Evolutionary conservation across 2,113 vertebrate species (phyloP), one percentile per base, ranked within the genome.

Genomic region (Mixornis gularis): DNA sequence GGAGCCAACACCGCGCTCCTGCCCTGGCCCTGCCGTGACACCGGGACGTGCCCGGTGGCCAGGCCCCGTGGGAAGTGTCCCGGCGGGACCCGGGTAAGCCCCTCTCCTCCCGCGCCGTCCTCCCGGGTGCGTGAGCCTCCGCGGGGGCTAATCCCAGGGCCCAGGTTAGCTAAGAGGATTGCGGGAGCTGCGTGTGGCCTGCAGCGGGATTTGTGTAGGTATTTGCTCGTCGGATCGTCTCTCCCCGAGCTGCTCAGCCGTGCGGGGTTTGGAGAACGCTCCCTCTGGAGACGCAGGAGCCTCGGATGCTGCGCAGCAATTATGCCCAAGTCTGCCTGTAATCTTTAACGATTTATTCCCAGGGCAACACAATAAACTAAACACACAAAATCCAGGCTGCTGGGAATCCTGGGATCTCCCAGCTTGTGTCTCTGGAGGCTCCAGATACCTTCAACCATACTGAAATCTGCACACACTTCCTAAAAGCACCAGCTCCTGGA

Each of bases 321-420:
- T 94, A 92, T 79, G 77, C 89, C 86, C 92, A 5, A 89, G 65
- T 85, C 91, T 87, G 86, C 41, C 80, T 83, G 86, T 71, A 83
- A 81, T 94, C 92, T 72, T 89, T 24, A 94, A 92, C 38, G 92
- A 87, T 92, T 93, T 90, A 96, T 96, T 95, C 96, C 96, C 92
- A 94, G 95, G 92, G 94, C 83, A 79, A 82, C 92, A 76, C 89
- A 87, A 96, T 95, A 86, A 95, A 89, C 95, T 96, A 95, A 96
- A 96, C 94, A 93, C 92, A 96, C 94, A 95, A 89, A 93, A 95
- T 74, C 89, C 10, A 19, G 83, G 95, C 92, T 92, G 83, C 70
- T 93, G 95, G 90, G 96, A 93, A 78, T 41, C 69, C 84, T 81
- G 80, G 89, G 62, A 93, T 94, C 96, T 90, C 86, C 91, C 70